Conservation (phyloP, 2,888 invertebrate genomes). For the Lumbricus terrestris region DNA sequence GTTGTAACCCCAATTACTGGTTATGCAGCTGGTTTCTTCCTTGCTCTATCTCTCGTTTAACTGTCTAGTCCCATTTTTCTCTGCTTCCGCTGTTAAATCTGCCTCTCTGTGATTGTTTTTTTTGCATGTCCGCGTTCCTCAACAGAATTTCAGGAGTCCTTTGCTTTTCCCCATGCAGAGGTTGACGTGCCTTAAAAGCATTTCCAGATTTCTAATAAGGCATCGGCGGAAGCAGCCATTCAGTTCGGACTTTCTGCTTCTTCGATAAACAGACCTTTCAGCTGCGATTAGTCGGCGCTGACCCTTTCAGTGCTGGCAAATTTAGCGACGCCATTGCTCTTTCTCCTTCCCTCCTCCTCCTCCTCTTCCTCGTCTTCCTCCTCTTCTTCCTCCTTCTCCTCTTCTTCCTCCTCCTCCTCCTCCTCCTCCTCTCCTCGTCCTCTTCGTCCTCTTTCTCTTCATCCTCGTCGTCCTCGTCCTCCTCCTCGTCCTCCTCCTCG, state of each 20-base stretch:
- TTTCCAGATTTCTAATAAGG: not conserved
- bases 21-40: not conserved
- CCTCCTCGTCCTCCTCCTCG: too few relatives aligned
- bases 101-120: not conserved
- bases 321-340: too few relatives aligned
- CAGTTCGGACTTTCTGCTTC: conserved; percentile 3
- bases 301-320: not conserved
- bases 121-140: not conserved
- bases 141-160: not conserved
- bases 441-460: too few relatives aligned
- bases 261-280: not conserved
- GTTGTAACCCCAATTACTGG: too few relatives aligned
- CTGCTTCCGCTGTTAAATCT: too few relatives aligned
- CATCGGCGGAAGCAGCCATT: not conserved
- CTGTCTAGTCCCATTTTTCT: not conserved
- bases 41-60: not conserved
- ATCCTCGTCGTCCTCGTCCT: too few relatives aligned
- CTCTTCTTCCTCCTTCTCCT: too few relatives aligned
- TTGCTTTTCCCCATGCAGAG: not conserved
- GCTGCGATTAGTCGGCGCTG: not conserved
- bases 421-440: too few relatives aligned
- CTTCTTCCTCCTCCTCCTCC: too few relatives aligned
- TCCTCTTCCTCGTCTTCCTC: too few relatives aligned
- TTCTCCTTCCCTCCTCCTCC: too few relatives aligned
- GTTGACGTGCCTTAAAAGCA: not conserved